Base-by-base conservation (phyloP, 2,888 invertebrate species). In the Caenorhabditis angaria region DNA sequence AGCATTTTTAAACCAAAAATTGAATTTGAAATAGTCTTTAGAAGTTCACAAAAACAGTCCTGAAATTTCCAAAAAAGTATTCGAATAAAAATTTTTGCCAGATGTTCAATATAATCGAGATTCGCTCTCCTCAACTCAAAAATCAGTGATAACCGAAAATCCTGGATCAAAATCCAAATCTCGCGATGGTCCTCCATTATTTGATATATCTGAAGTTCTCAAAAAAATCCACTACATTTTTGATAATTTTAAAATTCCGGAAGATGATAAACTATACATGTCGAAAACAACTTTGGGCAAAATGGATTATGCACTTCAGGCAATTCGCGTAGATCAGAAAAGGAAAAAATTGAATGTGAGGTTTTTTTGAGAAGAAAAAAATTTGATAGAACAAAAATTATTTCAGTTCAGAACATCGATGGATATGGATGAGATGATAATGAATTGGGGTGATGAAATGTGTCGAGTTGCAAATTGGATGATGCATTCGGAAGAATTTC, bases 61-160 rank as follows among this genome's bases (percentile, higher is more conserved):
- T n/a, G n/a, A n/a, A n/a, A n/a, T n/a, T n/a, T n/a, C n/a, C n/a
- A n/a, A n/a, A n/a, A n/a, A n/a, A n/a, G n/a, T n/a, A n/a, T n/a
- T n/a, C n/a, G n/a, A n/a, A n/a, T n/a, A n/a, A n/a, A n/a, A n/a
- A n/a, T n/a, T n/a, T n/a, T n/a, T n/a, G n/a, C n/a, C 56, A 73
- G 77, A 77, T 63, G 77, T 77, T 5, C 77, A 74, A 58, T 77
- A 73, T 73, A 77, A 77, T 47, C 67, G 77, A 6, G 77, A 77
- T 35, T 65, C 62, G 47, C 56, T 74, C 12, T 70, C 66, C 18
- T 70, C 70, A 12, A 56, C 29, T n/a, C 22, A 50, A 50, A 24
- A 50, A 50, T 24, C 24, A 2, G 50, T 24, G 5, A 22, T 24
- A 8, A 22, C n/a, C 50, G 22, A 24, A 50, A n/a, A 3, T 50